phyloP scores from a whole-genome alignment of 1,140 invertebrate species.

The Nomia melanderi region DNA sequence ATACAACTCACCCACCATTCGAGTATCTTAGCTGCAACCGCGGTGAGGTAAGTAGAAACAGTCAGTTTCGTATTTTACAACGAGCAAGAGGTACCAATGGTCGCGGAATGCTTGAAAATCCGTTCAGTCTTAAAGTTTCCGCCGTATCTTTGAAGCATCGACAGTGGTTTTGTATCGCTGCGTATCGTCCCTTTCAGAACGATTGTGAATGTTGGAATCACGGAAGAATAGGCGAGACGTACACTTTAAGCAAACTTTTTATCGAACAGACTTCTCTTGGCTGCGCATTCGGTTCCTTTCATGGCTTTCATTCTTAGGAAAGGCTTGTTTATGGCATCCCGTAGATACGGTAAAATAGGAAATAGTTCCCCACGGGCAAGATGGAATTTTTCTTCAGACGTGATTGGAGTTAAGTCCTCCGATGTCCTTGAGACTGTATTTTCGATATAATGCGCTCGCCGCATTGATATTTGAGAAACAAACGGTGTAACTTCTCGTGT shows the following conservation, averaged over 20 bases:
- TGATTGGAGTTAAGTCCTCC: slow-evolving; percentile 58
- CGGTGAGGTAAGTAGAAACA: too few relatives aligned
- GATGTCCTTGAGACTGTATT: background rate
- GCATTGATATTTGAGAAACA: slow-evolving; percentile 31
- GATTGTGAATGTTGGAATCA: slow-evolving; percentile 22
- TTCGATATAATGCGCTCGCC: slow-evolving; percentile 23
- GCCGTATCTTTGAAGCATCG: slow-evolving; percentile 35
- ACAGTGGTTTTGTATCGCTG: slow-evolving; percentile 27
- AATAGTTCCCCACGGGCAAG: slow-evolving; percentile 55
- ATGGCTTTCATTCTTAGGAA: slow-evolving; percentile 33
- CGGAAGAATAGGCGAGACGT: slow-evolving; percentile 36
- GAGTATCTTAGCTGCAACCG: too few relatives aligned
- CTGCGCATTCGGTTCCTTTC: slow-evolving; percentile 52
- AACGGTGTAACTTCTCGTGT: slow-evolving; percentile 20
- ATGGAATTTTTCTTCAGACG: slow-evolving; percentile 52
- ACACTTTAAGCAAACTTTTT: slow-evolving; percentile 59
- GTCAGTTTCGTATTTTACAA: background rate
- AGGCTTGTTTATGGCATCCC: slow-evolving; percentile 58
- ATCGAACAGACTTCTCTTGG: slow-evolving; percentile 33
- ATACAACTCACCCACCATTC: too few relatives aligned
- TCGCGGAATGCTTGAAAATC: slow-evolving; percentile 18
- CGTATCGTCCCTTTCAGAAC: slow-evolving; percentile 5
- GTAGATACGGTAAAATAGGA: slow-evolving; percentile 62
- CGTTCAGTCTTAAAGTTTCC: slow-evolving; percentile 28
- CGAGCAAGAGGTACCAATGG: slow-evolving; percentile 5